A percentile compares a stretch with the other conserved stretches of the same genome.
These are phyloP conservation scores for Trididemnum miniatum DNA, from an alignment of 23 tunicate genomes.

Conservation along the genomic window DNA sequence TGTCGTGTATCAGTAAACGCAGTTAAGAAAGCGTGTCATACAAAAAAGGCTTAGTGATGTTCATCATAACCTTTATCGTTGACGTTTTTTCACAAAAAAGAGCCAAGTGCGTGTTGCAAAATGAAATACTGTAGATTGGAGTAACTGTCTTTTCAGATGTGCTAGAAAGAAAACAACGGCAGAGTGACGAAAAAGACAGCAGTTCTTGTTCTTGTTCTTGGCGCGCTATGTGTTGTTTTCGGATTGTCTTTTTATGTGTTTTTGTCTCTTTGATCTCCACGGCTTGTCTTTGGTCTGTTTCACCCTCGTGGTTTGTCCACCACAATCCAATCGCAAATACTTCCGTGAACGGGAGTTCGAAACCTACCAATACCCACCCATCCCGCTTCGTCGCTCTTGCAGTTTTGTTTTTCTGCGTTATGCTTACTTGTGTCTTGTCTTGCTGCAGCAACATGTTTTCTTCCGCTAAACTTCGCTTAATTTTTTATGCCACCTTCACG, in stretches of 20 bases:
- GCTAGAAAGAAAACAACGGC: constrained; percentile 3
- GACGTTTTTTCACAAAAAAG: too few species aligned
- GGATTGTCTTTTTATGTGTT: not conserved
- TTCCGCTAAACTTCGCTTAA: not conserved
- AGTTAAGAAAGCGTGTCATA: too few species aligned
- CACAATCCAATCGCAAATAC: not conserved
- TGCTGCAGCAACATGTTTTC: not conserved
- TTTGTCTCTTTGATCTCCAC: not conserved
- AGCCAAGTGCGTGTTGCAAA: not conserved
- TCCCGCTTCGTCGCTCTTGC: not conserved
- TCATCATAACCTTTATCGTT: too few species aligned
- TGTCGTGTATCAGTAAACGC: too few species aligned
- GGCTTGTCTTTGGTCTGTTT: not conserved
- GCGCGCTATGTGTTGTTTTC: not conserved
- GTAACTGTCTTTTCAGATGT: not conserved
- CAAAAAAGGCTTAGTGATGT: too few species aligned
- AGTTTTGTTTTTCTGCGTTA: not conserved
- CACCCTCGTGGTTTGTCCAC: constrained; percentile 1
- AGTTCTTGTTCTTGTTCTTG: not conserved
- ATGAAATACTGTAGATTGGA: too few species aligned
- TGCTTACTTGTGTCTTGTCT: not conserved
- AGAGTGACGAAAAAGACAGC: not conserved
- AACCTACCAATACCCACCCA: not conserved
- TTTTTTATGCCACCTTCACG: constrained; percentile 1
- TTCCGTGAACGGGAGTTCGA: not conserved